Evolutionary conservation across 2,113 vertebrate genomes (phyloP), one percentile per base, ranked within the genome.

Genomic region (Hydrochoerus hydrochaeris): DNA sequence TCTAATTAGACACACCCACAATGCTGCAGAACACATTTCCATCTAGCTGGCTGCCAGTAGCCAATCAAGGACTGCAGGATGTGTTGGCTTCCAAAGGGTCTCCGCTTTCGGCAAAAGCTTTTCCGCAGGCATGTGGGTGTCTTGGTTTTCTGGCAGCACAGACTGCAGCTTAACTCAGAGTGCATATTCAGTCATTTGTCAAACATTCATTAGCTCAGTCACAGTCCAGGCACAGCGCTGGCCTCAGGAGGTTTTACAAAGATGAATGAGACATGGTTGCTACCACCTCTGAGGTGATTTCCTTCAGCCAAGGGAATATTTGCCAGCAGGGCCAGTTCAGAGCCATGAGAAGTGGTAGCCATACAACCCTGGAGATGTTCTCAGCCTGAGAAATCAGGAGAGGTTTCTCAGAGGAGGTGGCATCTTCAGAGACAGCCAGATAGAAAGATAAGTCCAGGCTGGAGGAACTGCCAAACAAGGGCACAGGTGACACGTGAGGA

Each of bases 1-100:
- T 93, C 92, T 96, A 95, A 95, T n/a, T 97, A 94, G 88, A 97
- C 98, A 97, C 86, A 46, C 98, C 98, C 92, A 97, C 94, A 88
- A 17, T 19, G 46, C 92, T 85, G 49, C 94, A 75, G n/a, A 88
- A 75, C 90, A 83, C 60, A 95, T 84, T 75, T 95, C 91, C 92
- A 80, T 84, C 65, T 60, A 60, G 73, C 58, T 28, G 49, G 96
- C 67, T 96, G 80, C 97, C 96, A 90, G 83, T 92, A 94, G 83
- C 96, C 96, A 94, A 82, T 93, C 84, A 96, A 98, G 95, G 88
- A 80, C 44, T 7, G 49, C 41, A 85, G 95, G 96, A 95, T 54
- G 95, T 95, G 83, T 87, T 95, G 92, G 46, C 78, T 97, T 95
- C 85, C 96, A 93, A 94, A 96, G 88, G 82, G 87, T 88, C 85